Evolutionary conservation across 2,888 invertebrate genomes (phyloP).

Genomic region (Sphinx pinastri): DNA sequence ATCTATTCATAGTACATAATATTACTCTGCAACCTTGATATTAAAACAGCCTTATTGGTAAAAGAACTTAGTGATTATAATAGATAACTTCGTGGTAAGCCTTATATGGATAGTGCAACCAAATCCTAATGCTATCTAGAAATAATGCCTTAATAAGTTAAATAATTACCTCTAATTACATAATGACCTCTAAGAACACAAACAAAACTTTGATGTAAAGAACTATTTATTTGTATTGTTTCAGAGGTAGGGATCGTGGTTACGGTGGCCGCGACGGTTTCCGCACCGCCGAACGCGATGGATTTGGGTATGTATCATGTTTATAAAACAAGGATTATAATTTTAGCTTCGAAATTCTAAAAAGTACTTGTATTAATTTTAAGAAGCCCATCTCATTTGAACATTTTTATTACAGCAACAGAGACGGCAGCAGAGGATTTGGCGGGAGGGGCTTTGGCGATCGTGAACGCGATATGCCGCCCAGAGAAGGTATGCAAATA

Average conservation of each 20-base stretch:
- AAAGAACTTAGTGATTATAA: no score
- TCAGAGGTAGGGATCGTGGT: constrained; percentile 65
- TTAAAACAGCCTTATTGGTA: no score
- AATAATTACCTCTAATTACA: no score
- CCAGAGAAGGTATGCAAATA: constrained; percentile 67
- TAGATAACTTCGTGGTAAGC: no score
- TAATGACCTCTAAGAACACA: no score
- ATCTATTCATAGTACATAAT: no score
- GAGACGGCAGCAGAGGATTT: constrained; percentile 71
- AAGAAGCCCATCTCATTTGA: not conserved
- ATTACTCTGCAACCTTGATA: no score
- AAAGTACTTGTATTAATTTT: no score
- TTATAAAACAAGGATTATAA: not conserved
- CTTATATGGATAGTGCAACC: no score
- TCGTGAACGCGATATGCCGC: constrained; percentile 69
- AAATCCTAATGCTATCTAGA: no score
- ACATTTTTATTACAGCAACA: constrained; percentile 45
- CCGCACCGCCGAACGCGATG: constrained; percentile 69
- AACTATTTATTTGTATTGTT: not conserved
- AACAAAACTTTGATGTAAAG: not conserved
- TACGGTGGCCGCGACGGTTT: constrained; percentile 77
- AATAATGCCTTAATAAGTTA: no score
- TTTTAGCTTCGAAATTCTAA: no score
- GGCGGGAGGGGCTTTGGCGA: constrained; percentile 74
- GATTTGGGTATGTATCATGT: constrained; percentile 53